Base-by-base conservation (phyloP, 2,888 invertebrate genomes). In the Drosophila eohydei region DNA sequence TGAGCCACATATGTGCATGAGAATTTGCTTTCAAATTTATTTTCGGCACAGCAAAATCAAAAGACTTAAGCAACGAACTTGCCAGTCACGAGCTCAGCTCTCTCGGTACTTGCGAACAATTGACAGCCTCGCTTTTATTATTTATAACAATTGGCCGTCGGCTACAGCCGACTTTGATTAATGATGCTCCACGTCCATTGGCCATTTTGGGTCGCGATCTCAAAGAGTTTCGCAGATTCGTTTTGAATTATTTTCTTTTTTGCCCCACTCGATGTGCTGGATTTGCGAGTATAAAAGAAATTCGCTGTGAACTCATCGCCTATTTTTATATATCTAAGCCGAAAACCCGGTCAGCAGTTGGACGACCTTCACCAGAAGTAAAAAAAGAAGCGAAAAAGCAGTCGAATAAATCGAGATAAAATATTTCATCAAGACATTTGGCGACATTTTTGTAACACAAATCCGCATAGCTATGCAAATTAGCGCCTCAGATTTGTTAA, bases 381-480 rank as follows among this genome's bases (percentile, higher is more conserved):
- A 43, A 43, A 26, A 11, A 62, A 21, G 40, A 63, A 21, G 21
- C 21, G 21, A 51, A 34, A 28, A 56, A 51, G 74, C 14, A 14
- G 3, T 9, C 6, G 36, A 50, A 55, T 44, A 56, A 66, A 69
- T 54, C 59, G 65, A 70, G 77, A 77, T 71, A 30, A 50, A 16
- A 50, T 65, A 73, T 73, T 73, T 63, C 51, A 71, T 80, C 71
- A 55, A 52, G 32, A 63, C 58, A 21, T 21, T 59, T 12, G 57
- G 54, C 26, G 61, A 67, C 62, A 74, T 72, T 81, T 80, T 74
- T 80, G 74, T 83, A 72, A 73, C 71, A 77, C 65, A 83, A 90
- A 90, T 90, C 87, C 87, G 83, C 87, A 84, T 90, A 81, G 77
- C 82, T 64, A 89, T 87, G 83, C 81, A 87, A 90, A 89, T 90